Percentiles rank a stretch among this genome's conserved stretches.
These are phyloP conservation scores for Chiloscyllium plagiosum DNA, from an alignment of 2,113 vertebrate species.

Conservation along the genomic window DNA sequence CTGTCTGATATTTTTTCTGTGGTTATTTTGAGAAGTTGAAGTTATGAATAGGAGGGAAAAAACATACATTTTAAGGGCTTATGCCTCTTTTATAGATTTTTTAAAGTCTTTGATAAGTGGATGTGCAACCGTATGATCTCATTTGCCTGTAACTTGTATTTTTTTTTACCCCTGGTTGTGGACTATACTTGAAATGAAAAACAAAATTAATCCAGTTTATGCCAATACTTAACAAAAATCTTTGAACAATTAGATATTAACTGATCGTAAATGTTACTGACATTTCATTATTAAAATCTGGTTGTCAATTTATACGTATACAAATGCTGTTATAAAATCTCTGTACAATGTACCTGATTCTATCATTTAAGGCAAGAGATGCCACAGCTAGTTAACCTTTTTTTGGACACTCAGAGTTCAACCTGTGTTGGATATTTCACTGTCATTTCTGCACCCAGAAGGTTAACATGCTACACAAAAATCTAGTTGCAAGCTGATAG, in stretches of 20 bases:
- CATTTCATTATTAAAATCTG: not conserved
- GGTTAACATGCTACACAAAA: slow-evolving; percentile 65
- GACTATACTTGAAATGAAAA: not conserved
- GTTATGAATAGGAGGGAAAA: slow-evolving; percentile 68
- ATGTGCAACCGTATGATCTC: not conserved
- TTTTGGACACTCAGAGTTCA: slow-evolving; percentile 76
- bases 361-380: slow-evolving; percentile 68
- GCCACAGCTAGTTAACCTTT: slow-evolving; percentile 75
- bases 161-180: not conserved
- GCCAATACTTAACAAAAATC: not conserved
- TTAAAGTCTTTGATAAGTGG: not conserved
- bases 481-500: slow-evolving; percentile 69
- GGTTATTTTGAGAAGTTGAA: slow-evolving; percentile 99
- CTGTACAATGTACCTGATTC: slow-evolving; percentile 61
- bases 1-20: slow-evolving; percentile 99
- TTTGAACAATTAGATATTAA: not conserved
- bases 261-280: not conserved
- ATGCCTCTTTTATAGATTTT: not conserved
- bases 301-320: not conserved
- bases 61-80: slow-evolving; percentile 68
- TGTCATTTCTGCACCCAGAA: slow-evolving; percentile 75
- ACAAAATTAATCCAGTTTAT: not conserved
- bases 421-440: slow-evolving; percentile 74
- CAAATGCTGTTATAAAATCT: slow-evolving; percentile 46
- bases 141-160: not conserved